Base-by-base conservation (phyloP, 2,797 vertebrate species). In the Phataginus tricuspis region DNA sequence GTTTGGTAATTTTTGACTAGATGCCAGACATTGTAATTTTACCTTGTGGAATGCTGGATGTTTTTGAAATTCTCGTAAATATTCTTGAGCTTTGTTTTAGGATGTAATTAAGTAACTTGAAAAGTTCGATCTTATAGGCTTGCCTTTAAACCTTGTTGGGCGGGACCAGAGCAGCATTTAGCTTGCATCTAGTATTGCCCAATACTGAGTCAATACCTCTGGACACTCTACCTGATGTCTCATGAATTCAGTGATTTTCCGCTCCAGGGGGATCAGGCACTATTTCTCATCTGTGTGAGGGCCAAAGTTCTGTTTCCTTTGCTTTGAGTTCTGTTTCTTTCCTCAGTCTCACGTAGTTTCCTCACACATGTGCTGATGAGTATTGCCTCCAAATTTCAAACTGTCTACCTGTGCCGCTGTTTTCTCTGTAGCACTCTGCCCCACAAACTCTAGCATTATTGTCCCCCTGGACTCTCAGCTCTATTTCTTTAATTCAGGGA, bases 1-100 rank as follows among this genome's bases (percentile, higher is more conserved):
- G 14, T 3, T 18, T 83, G 49, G 51, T 87, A 75, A 94, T 59
- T 79, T 95, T 92, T 95, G 5, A 77, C 64, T 88, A 92, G 64
- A 71, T 82, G 18, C 1, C 25, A 87, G 9, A 34, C 21, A 49
- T 86, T 49, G 8, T 77, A 16, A 49, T 75, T 91, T 94, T 74
- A 53, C 15, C 2, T 86, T 69, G 23, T 29, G 89, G 34, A 71
- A 12, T 63, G 29, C 10, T 53, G 25, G 49, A 39, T 68, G 74
- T 31, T 77, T 93, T 83, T 84, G 39, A 95, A 90, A 87, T 80
- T 8, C 53, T 87, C 53, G 39, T 61, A 82, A 66, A 49, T 55
- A 49, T 72, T 79, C 25, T 74, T 71, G 16, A 75, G 5, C 9
- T 95, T 74, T 96, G 63, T 57, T 96, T 83, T n/a, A 21, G 51